These are phyloP conservation scores for Anthonomus grandis DNA, from an alignment of 1,140 invertebrate genomes.

Conservation along the genomic window DNA sequence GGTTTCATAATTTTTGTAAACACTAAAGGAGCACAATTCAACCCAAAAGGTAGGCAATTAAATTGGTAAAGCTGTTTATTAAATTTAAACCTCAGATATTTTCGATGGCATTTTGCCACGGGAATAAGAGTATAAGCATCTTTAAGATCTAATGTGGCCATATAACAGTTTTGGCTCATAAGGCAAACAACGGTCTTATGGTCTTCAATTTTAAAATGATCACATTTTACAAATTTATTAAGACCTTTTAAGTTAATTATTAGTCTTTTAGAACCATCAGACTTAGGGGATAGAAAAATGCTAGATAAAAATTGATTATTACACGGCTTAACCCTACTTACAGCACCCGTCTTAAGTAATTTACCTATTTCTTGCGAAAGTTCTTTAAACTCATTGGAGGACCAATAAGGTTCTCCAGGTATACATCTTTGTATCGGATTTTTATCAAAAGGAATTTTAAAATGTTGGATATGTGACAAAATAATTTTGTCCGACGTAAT, in stretches of 20 bases:
- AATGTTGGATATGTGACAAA: too few relatives aligned
- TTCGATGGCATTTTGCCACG: conserved; percentile 23
- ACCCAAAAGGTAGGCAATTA: conserved; percentile 24
- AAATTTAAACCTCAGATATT: conserved; percentile 37
- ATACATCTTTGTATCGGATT: too few relatives aligned
- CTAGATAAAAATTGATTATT: too few relatives aligned
- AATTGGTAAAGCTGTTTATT: conserved; percentile 29
- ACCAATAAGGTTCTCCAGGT: too few relatives aligned
- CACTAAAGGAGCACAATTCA: conserved; percentile 17
- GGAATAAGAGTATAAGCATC: conserved; percentile 32
- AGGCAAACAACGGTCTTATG: conserved; percentile 7
- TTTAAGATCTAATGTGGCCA: conserved; percentile 1
- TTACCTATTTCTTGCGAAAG: too few relatives aligned
- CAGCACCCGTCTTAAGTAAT: too few relatives aligned
- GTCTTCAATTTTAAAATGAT: conserved; percentile 25
- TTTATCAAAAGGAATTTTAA: too few relatives aligned
- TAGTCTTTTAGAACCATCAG: too few relatives aligned
- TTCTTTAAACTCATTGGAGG: too few relatives aligned
- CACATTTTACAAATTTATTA: background rate
- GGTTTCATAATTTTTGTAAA: conserved; percentile 38
- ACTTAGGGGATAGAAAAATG: too few relatives aligned
- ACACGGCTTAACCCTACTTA: too few relatives aligned
- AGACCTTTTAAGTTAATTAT: conserved; percentile 4
- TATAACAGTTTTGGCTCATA: background rate
- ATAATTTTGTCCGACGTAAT: too few relatives aligned